phyloP scores from a whole-genome alignment of 2,113 vertebrate species.

The Phalacrocorax pelagicus region DNA sequence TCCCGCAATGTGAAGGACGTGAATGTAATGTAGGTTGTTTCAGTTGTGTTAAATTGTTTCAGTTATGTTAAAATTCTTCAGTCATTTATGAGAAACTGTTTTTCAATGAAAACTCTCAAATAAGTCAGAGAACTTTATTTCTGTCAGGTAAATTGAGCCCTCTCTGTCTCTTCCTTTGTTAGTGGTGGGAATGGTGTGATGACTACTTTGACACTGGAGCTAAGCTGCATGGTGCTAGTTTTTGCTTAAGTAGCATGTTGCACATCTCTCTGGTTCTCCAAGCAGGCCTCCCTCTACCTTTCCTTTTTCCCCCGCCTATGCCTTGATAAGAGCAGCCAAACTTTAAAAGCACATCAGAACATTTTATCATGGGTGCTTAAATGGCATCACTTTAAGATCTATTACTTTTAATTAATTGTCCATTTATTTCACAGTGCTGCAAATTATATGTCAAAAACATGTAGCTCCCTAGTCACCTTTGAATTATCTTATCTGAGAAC shows the following conservation, averaged over 20 bases:
- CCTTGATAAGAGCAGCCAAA: neutral
- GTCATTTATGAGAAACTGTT: neutral
- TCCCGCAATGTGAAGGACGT: neutral
- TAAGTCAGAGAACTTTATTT: neutral
- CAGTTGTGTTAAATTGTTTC: neutral
- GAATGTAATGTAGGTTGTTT: neutral
- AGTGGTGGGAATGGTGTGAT: slow-evolving; percentile 2
- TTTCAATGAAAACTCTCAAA: neutral
- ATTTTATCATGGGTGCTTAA: neutral
- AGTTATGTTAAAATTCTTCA: neutral
- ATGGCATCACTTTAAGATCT: neutral
- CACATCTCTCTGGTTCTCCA: neutral
- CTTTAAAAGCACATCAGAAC: neutral
- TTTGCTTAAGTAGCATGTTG: slow-evolving; percentile 36
- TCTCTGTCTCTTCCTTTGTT: neutral
- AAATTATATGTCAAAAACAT: slow-evolving; percentile 9
- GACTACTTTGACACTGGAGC: neutral
- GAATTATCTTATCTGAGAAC: slow-evolving; percentile 35
- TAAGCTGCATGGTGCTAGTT: slow-evolving; percentile 49
- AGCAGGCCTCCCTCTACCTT: neutral
- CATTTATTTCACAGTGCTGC: neutral
- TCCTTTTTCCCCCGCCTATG: neutral
- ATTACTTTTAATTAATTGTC: neutral
- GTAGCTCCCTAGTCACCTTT: neutral
- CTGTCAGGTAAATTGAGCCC: neutral